These are phyloP conservation scores for Tubulanus polymorphus DNA, from an alignment of 2,888 invertebrate genomes.

Conservation along the genomic window DNA sequence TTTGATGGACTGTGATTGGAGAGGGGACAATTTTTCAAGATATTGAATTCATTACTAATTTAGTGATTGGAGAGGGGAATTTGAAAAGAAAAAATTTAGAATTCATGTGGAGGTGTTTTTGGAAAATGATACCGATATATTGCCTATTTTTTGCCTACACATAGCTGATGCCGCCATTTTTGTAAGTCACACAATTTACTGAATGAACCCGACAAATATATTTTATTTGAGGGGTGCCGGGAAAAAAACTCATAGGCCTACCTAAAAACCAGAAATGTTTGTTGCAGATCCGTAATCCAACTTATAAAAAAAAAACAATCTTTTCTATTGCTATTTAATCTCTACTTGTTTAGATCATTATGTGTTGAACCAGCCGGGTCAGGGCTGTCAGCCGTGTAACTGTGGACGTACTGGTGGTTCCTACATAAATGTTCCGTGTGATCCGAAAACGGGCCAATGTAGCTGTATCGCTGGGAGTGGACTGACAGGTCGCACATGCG, in stretches of 20 bases:
- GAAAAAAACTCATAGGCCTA: neutral
- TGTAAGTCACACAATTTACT: too few species aligned
- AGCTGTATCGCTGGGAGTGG: constrained; percentile 37
- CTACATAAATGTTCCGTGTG: constrained; percentile 33
- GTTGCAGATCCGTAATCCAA: too few species aligned
- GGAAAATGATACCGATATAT: too few species aligned
- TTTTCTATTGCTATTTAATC: neutral
- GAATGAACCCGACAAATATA: too few species aligned
- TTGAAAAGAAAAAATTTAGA: neutral
- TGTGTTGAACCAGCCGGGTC: constrained; percentile 24
- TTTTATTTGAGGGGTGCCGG: neutral
- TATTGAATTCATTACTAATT: neutral
- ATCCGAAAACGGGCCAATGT: constrained; percentile 45
- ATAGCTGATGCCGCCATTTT: too few species aligned
- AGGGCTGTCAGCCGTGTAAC: constrained; percentile 41
- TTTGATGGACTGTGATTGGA: too few species aligned
- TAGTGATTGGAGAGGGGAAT: neutral
- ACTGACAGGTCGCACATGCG: constrained; percentile 39
- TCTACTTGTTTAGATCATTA: constrained; percentile 26
- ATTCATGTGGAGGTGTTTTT: too few species aligned
- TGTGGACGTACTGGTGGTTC: constrained; percentile 34
- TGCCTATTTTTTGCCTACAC: too few species aligned
- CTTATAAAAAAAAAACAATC: too few species aligned
- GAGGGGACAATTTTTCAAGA: neutral
- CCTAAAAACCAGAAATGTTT: too few species aligned